Evolutionary conservation across 2,113 vertebrate species (phyloP), one percentile per base, ranked within the genome.

Genomic region (Emydura subglobosa): DNA sequence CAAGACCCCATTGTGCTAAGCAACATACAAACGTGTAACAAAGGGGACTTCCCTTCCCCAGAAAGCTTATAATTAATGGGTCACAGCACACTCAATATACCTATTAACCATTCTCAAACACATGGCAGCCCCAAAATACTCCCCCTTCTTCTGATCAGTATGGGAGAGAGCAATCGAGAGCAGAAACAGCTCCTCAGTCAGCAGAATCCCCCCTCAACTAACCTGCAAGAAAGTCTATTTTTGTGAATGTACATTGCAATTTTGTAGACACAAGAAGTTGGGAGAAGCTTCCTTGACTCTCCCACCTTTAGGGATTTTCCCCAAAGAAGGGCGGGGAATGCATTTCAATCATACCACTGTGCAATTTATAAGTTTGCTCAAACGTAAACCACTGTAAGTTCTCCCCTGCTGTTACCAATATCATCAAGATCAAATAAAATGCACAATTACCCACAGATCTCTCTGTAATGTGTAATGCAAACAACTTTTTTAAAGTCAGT

Each of bases 401-500:
- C 42, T 51, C 76, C 25, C 47, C 25, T 3, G 8, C 61, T 82
- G 16, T 6, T 53, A 39, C 53, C 3, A 17, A 21, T 61, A 55
- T 50, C 44, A 1, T 78, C 5, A 39, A 51, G 79, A 42, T 1
- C 80, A 72, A 95, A 79, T 2, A 51, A 88, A 86, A 3, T 17
- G 7, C 6, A 0, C 7, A 1, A 1, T 0, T 5, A 3, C 29
- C 25, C 16, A 5, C 4, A 0, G 0, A 25, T 34, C 3, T 1
- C 29, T 1, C 47, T 34, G 72, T n/a, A 83, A 53, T 29, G 84
- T 3, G 6, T 24, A 2, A 9, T 0, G 10, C 34, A 0, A 0
- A 24, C 6, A 42, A 74, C 22, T 74, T 0, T 7, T 34, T 3
- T 22, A 65, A 65, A 19, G 72, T 5, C 39, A 13, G 1, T 1